Base-by-base conservation (phyloP, 2,797 vertebrate species). In the Melopsittacus undulatus region DNA sequence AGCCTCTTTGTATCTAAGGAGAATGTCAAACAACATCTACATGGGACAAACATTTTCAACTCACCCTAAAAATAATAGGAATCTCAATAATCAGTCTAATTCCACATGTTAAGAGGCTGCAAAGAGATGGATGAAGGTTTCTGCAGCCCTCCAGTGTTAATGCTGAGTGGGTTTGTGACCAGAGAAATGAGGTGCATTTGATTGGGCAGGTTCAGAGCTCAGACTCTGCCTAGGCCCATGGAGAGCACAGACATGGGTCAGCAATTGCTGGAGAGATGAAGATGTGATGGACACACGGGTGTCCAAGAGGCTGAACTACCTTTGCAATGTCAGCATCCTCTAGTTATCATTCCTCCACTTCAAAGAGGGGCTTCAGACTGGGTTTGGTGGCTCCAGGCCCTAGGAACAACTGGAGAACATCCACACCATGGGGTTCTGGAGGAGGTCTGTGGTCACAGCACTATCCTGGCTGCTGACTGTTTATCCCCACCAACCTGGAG, bases 21-120 rank as follows among this genome's bases (percentile, higher is more conserved):
- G 79, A 94, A 91, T 78, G 83, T 85, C 87, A 94, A 92, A 91
- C 87, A 93, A 68, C 54, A 75, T 62, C 89, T 77, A 75, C 29
- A 8, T 5, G 83, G 85, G 79, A 86, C 87, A 95, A 93, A 87
- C n/a, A 88, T 85, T 95, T 96, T 81, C 67, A 88, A 78, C 75
- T 83, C 83, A 19, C 67, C 94, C 63, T 93, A 89, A 95, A 96
- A 93, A 93, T 81, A 86, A 82, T 54, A 61, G 19, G 72, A 27
- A 81, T 89, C 45, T 86, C 73, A 57, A 72, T 83, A 72, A 78
- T 75, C 69, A 29, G 74, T 26, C 81, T 82, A 40, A 86, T 88
- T 95, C 74, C 62, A 48, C 10, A 5, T 42, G 42, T 72, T 62
- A 89, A 84, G 90, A 40, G 82, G 57, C 75, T 81, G 49, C 30